Percentiles rank a stretch among this genome's conserved stretches.
Conservation (phyloP, 2,888 invertebrate species). For the Aspidiotus destructor region DNA sequence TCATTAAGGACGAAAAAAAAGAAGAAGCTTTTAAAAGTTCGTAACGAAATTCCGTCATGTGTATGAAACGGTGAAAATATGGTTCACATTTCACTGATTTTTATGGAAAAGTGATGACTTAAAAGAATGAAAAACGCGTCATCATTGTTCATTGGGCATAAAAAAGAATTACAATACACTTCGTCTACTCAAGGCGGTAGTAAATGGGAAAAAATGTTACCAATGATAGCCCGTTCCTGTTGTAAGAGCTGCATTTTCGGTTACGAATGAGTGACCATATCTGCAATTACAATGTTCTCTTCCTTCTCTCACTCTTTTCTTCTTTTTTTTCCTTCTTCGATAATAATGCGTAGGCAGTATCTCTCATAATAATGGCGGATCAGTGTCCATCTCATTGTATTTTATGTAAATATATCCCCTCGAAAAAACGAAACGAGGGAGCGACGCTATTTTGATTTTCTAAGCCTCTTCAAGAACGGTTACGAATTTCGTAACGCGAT, state of each 20-base stretch:
- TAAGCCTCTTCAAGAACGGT: neutral
- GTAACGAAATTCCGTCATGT: neutral
- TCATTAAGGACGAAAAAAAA: neutral
- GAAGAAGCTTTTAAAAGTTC: too few species aligned
- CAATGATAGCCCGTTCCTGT: constrained; percentile 19
- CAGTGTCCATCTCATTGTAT: neutral
- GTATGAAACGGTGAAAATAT: constrained; percentile 4
- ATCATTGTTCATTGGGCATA: constrained; percentile 32
- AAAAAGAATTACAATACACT: constrained; percentile 12
- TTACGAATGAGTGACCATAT: constrained; percentile 31
- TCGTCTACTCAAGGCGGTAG: constrained; percentile 2
- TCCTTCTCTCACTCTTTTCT: neutral
- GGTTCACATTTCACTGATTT: constrained; percentile 30
- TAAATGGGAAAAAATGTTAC: constrained; percentile 13
- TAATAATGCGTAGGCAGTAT: constrained; percentile 26
- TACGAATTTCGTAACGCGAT: neutral
- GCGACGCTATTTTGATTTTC: neutral
- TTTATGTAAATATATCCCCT: constrained; percentile 22
- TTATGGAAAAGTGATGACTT: constrained; percentile 12
- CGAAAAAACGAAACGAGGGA: neutral
- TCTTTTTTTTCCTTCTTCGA: too few species aligned
- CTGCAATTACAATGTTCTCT: constrained; percentile 14
- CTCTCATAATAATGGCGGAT: constrained; percentile 21
- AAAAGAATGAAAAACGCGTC: constrained; percentile 28
- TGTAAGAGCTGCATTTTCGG: constrained; percentile 11